Percentiles rank a stretch among this genome's conserved stretches.
phyloP scores from a whole-genome alignment of 2,888 invertebrate species.

The Balanococcus diminutus region DNA sequence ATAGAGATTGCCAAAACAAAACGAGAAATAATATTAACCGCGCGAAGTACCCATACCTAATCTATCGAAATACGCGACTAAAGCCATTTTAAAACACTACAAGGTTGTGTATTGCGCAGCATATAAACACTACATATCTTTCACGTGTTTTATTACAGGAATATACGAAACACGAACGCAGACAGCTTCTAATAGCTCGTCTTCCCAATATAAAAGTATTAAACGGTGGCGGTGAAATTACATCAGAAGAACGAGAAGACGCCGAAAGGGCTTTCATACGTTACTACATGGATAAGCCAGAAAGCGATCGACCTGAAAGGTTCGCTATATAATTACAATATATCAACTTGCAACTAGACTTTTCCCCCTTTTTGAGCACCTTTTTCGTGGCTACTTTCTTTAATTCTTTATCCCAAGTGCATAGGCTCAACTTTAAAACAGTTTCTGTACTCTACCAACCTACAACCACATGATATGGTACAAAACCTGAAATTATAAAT shows the following conservation, averaged over 20 bases:
- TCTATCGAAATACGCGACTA: neutral
- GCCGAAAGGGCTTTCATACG: slow-evolving; percentile 92
- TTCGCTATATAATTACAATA: slow-evolving; percentile 60
- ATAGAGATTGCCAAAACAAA: slow-evolving; percentile 15
- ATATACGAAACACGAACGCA: slow-evolving; percentile 85
- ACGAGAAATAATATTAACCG: neutral
- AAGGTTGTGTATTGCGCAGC: slow-evolving; percentile 23
- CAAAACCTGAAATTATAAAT: neutral
- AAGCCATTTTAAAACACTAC: slow-evolving; percentile 2
- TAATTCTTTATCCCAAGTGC: neutral
- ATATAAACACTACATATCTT: neutral
- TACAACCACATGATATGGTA: neutral
- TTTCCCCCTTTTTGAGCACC: neutral
- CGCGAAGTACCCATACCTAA: no score
- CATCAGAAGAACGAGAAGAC: slow-evolving; percentile 84
- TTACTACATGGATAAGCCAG: slow-evolving; percentile 87
- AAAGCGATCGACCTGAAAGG: slow-evolving; percentile 81
- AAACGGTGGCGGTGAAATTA: slow-evolving; percentile 87
- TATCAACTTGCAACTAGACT: slow-evolving; percentile 5
- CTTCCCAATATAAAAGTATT: slow-evolving; percentile 83
- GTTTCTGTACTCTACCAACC: neutral
- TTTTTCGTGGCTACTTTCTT: slow-evolving; percentile 10
- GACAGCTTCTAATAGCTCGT: slow-evolving; percentile 85
- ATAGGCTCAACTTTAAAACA: neutral
- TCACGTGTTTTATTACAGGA: slow-evolving; percentile 64